Base-by-base conservation (phyloP, 2,113 vertebrate species). In the Pluvianellus socialis region DNA sequence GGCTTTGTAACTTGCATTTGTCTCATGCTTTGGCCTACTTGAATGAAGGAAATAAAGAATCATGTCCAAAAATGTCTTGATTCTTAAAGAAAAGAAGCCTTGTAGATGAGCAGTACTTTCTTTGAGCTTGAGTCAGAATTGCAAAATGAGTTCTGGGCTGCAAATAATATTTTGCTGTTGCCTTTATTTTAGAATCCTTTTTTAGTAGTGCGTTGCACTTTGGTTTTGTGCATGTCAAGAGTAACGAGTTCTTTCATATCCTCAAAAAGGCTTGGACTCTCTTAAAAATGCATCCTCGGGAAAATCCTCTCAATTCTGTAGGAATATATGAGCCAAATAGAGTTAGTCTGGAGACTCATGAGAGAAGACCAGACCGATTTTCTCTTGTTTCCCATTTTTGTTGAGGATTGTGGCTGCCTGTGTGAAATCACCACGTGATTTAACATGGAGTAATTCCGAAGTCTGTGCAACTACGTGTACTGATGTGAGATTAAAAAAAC, bases 1-100 rank as follows among this genome's bases (percentile, higher is more conserved):
- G 49, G 65, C 83, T 86, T 94, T 91, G 21, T 77, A 84, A 67
- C 32, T 92, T 72, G 38, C 52, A 28, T 88, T 93, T 96, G 76
- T 92, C 72, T 92, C 86, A 5, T 79, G 72, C 88, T 95, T 92
- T 83, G 72, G 49, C 86, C 61, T 87, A 24, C 47, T 70, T 77
- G 91, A 94, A 87, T 2, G 11, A 83, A 90, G 87, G 71, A 96
- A 94, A 91, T 91, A 85, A 89, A 93, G 33, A 44, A 65, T 61
- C 12, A 4, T 88, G 79, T 87, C 70, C 72, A 72, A 83, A 94
- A 95, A 22, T 23, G 40, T n/a, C 58, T 91, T 72, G 66, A 62
- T 94, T 91, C 80, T 66, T 89, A 33, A 79, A 84, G 92, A 82
- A 61, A 61, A 61, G 62, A 91, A 82, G 70, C 76, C 58, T 67